These are phyloP conservation scores for Vultur gryphus DNA, from an alignment of 2,797 vertebrate genomes.

Conservation along the genomic window DNA sequence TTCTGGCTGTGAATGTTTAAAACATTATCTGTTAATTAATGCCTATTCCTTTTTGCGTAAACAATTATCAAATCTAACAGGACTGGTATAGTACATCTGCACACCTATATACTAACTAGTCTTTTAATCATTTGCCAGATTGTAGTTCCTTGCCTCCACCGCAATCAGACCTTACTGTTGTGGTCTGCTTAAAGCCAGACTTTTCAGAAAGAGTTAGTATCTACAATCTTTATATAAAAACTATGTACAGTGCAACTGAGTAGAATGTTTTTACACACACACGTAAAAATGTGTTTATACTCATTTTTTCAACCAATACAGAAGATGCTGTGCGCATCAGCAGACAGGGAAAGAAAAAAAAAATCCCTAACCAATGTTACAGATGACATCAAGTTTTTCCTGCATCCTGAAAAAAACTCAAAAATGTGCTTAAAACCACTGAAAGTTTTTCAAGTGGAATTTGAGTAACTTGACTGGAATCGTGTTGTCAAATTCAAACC, in stretches of 20 bases:
- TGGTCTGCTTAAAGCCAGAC: background rate
- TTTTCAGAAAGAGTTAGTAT: background rate
- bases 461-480: background rate
- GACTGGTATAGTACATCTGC: rapidly evolving
- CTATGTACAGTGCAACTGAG: background rate
- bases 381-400: background rate
- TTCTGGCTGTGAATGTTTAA: background rate
- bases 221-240: background rate
- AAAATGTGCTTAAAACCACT: background rate
- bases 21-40: background rate
- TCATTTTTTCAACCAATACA: background rate
- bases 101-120: background rate
- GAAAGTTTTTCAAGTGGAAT: background rate
- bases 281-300: background rate
- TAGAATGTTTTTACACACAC: background rate
- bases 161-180: background rate
- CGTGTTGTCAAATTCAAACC: background rate
- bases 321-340: background rate
- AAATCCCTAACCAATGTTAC: background rate
- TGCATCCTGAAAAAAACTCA: background rate
- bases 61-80: background rate
- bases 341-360: background rate
- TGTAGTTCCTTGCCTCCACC: background rate
- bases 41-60: background rate
- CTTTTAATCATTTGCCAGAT: background rate